phyloP scores from a whole-genome alignment of 1,140 invertebrate species.

The Ceratitis capitata region DNA sequence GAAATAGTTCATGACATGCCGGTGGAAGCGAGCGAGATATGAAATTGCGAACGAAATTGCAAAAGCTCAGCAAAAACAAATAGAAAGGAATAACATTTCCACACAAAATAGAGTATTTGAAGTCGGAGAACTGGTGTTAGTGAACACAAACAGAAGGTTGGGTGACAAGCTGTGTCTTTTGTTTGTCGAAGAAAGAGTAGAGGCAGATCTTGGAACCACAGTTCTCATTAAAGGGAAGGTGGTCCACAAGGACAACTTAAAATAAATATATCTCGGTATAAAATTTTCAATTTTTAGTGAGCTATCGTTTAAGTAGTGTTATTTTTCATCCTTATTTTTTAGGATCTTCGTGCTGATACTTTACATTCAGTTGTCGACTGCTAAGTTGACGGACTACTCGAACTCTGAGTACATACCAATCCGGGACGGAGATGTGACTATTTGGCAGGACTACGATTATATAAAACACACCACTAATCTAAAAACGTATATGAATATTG shows the following conservation, averaged over 20 bases:
- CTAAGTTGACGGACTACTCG: background rate
- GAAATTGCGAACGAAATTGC: no score
- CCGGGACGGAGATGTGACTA: background rate
- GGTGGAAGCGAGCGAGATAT: no score
- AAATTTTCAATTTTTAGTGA: background rate
- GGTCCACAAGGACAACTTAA: background rate
- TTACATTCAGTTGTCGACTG: background rate
- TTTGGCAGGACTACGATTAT: background rate
- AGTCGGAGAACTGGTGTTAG: no score
- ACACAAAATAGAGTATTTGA: no score
- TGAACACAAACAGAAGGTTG: no score
- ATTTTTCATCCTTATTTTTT: no score
- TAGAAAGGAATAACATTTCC: no score
- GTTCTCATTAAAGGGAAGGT: background rate
- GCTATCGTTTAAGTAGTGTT: background rate
- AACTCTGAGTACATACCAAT: background rate
- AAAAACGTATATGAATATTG: background rate
- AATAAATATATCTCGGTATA: background rate
- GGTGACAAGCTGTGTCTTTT: no score
- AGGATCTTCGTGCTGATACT: background rate
- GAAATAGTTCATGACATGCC: no score
- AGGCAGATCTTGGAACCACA: slow-evolving; percentile 45
- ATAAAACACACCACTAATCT: background rate
- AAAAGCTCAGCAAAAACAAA: no score
- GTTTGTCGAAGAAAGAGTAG: no score